These are phyloP conservation scores for Pocillopora grandis DNA, from an alignment of 92 coral and sea anemone genomes.

Conservation along the genomic window DNA sequence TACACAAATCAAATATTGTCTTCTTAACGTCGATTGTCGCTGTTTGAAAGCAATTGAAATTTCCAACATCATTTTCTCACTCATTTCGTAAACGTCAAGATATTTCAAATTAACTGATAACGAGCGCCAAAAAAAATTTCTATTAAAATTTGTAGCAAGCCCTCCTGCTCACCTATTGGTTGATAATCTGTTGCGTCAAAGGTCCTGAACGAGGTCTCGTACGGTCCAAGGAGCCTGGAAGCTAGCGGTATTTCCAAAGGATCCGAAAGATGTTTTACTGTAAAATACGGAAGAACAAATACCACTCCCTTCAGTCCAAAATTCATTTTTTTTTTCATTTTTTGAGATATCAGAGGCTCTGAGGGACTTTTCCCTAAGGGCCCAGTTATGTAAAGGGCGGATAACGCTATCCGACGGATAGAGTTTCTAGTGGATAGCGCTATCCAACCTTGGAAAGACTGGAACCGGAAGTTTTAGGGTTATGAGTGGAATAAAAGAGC, in stretches of 20 bases:
- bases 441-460: too few relatives aligned
- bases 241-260: slow-evolving; percentile 63
- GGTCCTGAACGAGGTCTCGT: slow-evolving; percentile 90
- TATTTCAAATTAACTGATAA: too few relatives aligned
- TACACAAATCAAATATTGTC: slow-evolving; percentile 81
- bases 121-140: background rate
- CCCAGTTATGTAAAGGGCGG: too few relatives aligned
- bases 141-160: background rate
- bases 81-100: background rate
- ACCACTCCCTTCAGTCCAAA: too few relatives aligned
- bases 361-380: too few relatives aligned
- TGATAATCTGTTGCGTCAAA: slow-evolving; percentile 95
- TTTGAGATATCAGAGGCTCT: too few relatives aligned
- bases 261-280: slow-evolving; percentile 81
- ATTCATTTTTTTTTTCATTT: too few relatives aligned
- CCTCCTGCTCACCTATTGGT: slow-evolving; percentile 73
- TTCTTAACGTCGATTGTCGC: slow-evolving; percentile 98
- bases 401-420: too few relatives aligned
- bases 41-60: slow-evolving; percentile 27
- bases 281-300: background rate
- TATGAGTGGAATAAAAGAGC: too few relatives aligned
- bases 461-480: too few relatives aligned
- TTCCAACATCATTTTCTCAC: background rate
- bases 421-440: too few relatives aligned
- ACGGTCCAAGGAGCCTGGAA: slow-evolving; percentile 78